Evolutionary conservation across 2,888 invertebrate species (phyloP), one percentile per base, ranked within the genome.

Genomic region (Torymus tubicola): DNA sequence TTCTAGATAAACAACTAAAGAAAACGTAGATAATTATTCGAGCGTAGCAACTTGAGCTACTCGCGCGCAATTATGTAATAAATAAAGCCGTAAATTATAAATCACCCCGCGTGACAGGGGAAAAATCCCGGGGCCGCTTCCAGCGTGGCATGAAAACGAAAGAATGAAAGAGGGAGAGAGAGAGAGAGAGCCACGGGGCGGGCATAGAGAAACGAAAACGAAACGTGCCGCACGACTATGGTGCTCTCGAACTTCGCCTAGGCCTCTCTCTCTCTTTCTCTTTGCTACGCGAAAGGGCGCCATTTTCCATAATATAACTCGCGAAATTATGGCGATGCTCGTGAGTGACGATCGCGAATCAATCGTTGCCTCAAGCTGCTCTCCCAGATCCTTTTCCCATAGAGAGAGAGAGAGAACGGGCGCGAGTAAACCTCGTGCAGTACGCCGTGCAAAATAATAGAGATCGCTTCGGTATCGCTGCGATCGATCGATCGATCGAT

Each of bases 311-410:
- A 78, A 78, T 72, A 76, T 72, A 80, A 52, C 78, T 68, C 65
- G 78, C 65, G 68, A 82, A 82, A 82, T 82, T 80, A 81, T 69
- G 71, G 57, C 75, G 75, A 75, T 68, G 68, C 78, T 82, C 75
- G 78, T 82, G 82, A 82, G 70, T 82, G 82, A 82, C 74, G 82
- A 82, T 80, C 80, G 78, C 75, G 61, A 82, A 78, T 69, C 81
- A 78, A 81, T 81, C 80, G 53, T 68, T 61, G 78, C 80, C 78
- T 21, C 67, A 31, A 75, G 80, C 80, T 0, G 53, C 31, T 50
- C 57, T 16, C 16, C 60, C 18, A 42, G 55, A 77, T 64, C 73
- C 69, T 82, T 77, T 73, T 79, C 71, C 60, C 81, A 75, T 72
- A 75, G 58, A 12, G 65, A 55, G 69, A 64, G 58, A 58, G 69